Evolutionary conservation across 2,888 invertebrate genomes (phyloP).

Genomic region (Trachelus stipa): DNA sequence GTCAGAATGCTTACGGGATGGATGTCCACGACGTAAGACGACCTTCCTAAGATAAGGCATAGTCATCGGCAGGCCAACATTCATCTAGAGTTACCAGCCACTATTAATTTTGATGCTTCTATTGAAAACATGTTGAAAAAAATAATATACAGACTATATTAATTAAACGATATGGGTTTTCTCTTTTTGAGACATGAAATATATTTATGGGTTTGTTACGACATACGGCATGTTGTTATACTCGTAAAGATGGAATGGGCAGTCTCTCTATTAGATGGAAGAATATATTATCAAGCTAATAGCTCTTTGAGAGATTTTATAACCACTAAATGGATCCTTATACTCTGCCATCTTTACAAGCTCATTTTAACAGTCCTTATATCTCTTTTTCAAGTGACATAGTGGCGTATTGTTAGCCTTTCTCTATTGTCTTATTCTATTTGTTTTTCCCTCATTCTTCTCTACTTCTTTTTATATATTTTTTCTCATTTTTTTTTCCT

Average conservation of each 20-base stretch:
- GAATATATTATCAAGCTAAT: neutral
- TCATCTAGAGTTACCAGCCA: neutral
- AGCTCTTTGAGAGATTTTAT: neutral
- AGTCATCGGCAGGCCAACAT: neutral
- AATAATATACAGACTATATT: neutral
- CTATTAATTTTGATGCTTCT: neutral
- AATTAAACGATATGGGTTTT: constrained; percentile 16
- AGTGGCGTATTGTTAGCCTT: neutral
- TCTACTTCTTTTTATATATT: neutral
- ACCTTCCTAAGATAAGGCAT: neutral
- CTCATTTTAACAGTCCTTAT: neutral
- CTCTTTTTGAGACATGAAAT: neutral
- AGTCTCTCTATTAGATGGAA: too few relatives aligned
- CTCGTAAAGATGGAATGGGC: neutral
- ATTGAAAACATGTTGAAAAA: neutral
- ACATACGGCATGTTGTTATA: neutral
- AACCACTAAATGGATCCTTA: neutral
- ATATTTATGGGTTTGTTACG: neutral
- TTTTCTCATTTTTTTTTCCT: neutral
- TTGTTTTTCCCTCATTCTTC: neutral
- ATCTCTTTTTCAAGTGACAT: neutral
- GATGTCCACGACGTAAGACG: neutral
- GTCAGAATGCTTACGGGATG: neutral
- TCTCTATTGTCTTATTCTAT: neutral
- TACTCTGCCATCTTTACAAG: neutral